phyloP scores from a whole-genome alignment of 2,113 vertebrate genomes.

The Oenanthe oenanthe region DNA sequence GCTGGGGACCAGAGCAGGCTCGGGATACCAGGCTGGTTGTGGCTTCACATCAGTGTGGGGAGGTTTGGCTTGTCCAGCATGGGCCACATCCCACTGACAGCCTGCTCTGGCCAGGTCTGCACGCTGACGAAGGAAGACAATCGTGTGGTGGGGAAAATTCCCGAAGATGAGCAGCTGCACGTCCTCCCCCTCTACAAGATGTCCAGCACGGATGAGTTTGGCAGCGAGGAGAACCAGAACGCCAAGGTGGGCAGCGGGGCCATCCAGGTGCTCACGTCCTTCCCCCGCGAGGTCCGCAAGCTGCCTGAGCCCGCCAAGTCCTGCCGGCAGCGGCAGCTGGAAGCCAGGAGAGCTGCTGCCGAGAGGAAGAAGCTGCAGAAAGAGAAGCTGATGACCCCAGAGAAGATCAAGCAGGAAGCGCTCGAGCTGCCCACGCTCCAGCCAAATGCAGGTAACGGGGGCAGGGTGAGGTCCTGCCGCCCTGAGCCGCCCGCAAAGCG shows the following conservation, averaged over 20 bases:
- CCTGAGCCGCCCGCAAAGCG: rapidly evolving
- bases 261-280: slow-evolving; percentile 92
- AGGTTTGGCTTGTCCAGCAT: rapidly evolving
- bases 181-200: slow-evolving; percentile 95
- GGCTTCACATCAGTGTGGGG: rapidly evolving
- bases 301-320: slow-evolving; percentile 96
- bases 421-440: slow-evolving; percentile 71
- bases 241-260: slow-evolving; percentile 91
- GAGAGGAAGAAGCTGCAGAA: slow-evolving; percentile 95
- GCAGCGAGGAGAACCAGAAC: slow-evolving; percentile 89
- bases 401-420: slow-evolving; percentile 85
- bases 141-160: slow-evolving; percentile 86
- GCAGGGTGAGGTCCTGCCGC: neutral
- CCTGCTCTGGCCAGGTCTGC: slow-evolving; percentile 83
- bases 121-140: slow-evolving; percentile 98
- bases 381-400: slow-evolving; percentile 86
- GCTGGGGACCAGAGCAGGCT: rapidly evolving
- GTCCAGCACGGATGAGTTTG: slow-evolving; percentile 88
- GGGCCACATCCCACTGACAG: neutral
- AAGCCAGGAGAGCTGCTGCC: slow-evolving; percentile 89
- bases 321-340: slow-evolving; percentile 91
- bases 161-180: slow-evolving; percentile 94
- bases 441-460: slow-evolving; percentile 70
- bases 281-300: slow-evolving; percentile 92
- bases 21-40: neutral